These are phyloP conservation scores for Hyperoodon ampullatus DNA, from an alignment of 2,113 vertebrate species.

Conservation along the genomic window DNA sequence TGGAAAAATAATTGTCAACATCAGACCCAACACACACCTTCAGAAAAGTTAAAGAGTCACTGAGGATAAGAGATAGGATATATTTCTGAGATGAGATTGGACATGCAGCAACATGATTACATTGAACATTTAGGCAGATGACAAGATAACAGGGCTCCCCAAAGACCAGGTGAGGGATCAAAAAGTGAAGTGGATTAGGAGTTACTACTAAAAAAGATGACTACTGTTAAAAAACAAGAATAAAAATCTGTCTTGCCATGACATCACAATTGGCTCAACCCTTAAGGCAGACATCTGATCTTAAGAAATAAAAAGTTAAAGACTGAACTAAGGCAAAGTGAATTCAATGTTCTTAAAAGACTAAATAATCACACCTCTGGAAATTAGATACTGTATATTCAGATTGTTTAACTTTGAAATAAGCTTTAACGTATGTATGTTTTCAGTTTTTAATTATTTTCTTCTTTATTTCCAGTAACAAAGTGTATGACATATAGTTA, in stretches of 20 bases:
- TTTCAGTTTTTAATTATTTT: neutral
- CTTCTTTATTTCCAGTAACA: neutral
- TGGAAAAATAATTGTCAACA: neutral
- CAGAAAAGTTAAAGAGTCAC: neutral
- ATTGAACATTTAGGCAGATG: neutral
- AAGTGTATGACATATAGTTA: neutral
- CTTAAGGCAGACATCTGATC: neutral
- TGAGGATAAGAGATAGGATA: neutral
- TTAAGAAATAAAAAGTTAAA: neutral
- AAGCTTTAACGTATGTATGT: neutral
- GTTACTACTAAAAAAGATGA: neutral
- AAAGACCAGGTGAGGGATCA: neutral
- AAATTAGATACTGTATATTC: neutral
- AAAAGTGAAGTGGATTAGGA: neutral
- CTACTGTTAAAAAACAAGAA: neutral
- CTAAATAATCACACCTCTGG: neutral
- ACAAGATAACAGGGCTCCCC: neutral
- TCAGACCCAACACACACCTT: neutral
- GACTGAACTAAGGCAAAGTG: neutral
- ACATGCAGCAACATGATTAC: neutral
- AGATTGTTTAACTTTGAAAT: neutral
- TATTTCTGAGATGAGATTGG: neutral
- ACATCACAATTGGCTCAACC: neutral
- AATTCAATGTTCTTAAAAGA: neutral
- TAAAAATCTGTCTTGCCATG: neutral